A percentile compares a stretch with the other conserved stretches of the same genome.
These are phyloP conservation scores for Cotesia chilonis DNA, from an alignment of 1,140 invertebrate species.

Conservation along the genomic window DNA sequence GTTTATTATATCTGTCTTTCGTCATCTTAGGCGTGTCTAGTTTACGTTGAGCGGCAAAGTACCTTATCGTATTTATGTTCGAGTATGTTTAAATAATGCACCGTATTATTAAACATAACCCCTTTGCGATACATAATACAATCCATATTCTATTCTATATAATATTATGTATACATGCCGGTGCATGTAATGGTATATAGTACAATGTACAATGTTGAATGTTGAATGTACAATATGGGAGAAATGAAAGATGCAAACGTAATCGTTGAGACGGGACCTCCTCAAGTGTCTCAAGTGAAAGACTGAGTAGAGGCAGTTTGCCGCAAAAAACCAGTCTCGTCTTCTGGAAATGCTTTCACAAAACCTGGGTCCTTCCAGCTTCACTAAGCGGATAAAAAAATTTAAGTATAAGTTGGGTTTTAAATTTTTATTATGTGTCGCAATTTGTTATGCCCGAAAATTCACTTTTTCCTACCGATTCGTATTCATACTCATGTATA, in stretches of 20 bases:
- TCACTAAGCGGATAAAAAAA: neutral
- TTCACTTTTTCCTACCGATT: neutral
- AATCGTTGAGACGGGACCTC: slow-evolving; percentile 25
- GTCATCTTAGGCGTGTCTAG: too few species aligned
- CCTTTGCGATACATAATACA: too few species aligned
- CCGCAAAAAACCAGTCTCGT: slow-evolving; percentile 31
- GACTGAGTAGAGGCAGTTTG: slow-evolving; percentile 5
- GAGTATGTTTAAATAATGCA: too few species aligned
- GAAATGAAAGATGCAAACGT: slow-evolving; percentile 28
- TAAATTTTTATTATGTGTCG: neutral
- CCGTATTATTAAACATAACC: too few species aligned
- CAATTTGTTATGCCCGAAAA: slow-evolving; percentile 10
- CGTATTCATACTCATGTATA: neutral
- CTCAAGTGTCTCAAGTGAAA: slow-evolving; percentile 19
- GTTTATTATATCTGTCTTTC: too few species aligned
- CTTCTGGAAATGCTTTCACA: slow-evolving; percentile 36
- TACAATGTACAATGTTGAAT: too few species aligned
- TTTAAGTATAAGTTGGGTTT: neutral
- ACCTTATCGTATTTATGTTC: too few species aligned
- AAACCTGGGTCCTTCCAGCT: slow-evolving; percentile 14
- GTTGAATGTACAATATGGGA: neutral
- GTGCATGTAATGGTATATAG: too few species aligned
- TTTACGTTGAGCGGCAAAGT: too few species aligned
- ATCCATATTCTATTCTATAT: too few species aligned
- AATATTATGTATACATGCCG: slow-evolving; percentile 1